Percentiles rank a stretch among this genome's conserved stretches.
Conservation (phyloP, 1,140 invertebrate species). For the Microplitis demolitor region DNA sequence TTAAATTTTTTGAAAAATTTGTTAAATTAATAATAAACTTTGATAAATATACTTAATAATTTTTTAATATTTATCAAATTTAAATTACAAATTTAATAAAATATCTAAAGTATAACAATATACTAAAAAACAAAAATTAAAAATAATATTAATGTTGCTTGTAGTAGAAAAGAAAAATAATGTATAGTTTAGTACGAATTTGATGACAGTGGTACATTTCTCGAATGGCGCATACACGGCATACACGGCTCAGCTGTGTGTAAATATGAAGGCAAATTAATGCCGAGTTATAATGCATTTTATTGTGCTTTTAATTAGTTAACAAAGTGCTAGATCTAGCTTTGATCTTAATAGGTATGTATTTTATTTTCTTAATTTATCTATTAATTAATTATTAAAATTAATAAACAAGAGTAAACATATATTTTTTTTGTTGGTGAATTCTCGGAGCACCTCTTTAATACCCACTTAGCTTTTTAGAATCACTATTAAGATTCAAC, state of each 20-base stretch:
- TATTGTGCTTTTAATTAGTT: slow-evolving; percentile 41
- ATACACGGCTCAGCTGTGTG: slow-evolving; percentile 50
- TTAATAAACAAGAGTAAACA: slow-evolving; percentile 13
- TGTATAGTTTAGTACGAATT: slow-evolving; percentile 21
- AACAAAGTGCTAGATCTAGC: slow-evolving; percentile 41
- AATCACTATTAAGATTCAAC: slow-evolving; percentile 34
- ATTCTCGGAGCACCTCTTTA: slow-evolving; percentile 39
- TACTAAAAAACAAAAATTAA: not conserved
- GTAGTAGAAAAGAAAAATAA: slow-evolving; percentile 9
- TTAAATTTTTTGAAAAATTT: not conserved
- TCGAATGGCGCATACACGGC: slow-evolving; percentile 53
- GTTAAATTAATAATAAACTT: not conserved
- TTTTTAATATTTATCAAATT: too few relatives aligned
- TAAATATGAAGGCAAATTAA: slow-evolving; percentile 33
- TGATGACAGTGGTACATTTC: slow-evolving; percentile 43
- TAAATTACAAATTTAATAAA: too few relatives aligned
- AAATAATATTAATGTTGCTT: not conserved
- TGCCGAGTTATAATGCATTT: slow-evolving; percentile 41
- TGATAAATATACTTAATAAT: too few relatives aligned
- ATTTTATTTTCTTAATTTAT: slow-evolving; percentile 12
- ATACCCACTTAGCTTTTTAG: slow-evolving; percentile 40
- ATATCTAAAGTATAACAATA: not conserved
- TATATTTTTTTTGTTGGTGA: slow-evolving; percentile 37
- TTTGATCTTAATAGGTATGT: slow-evolving; percentile 39
- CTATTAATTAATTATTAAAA: slow-evolving; percentile 6